These are phyloP conservation scores for Pitta sordida DNA, from an alignment of 2,113 vertebrate species.

Conservation along the genomic window DNA sequence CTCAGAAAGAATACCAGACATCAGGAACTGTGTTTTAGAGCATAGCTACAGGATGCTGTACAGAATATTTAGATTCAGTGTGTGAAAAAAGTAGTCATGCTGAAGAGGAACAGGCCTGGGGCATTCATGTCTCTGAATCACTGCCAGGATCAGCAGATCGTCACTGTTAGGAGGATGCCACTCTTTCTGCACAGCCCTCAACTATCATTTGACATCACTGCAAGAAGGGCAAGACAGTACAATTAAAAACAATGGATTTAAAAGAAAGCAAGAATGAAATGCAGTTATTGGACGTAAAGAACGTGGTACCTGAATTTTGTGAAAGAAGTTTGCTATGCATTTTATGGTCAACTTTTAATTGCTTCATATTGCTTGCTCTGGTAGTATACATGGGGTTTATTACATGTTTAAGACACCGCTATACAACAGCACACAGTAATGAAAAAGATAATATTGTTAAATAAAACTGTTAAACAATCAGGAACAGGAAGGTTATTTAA, in stretches of 20 bases:
- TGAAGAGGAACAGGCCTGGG: slow-evolving; percentile 63
- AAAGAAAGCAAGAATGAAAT: background rate
- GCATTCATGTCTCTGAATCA: slow-evolving; percentile 68
- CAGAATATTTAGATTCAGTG: slow-evolving; percentile 54
- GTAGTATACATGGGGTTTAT: background rate
- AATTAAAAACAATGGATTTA: slow-evolving; percentile 63
- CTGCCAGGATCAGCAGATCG: slow-evolving; percentile 59
- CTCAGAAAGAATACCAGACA: slow-evolving; percentile 21
- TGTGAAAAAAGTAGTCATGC: slow-evolving; percentile 19
- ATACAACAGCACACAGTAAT: background rate
- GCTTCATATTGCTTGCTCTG: background rate
- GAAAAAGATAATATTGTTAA: background rate
- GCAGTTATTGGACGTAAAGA: background rate
- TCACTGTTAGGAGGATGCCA: slow-evolving; percentile 48
- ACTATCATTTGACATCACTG: slow-evolving; percentile 61
- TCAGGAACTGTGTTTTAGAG: slow-evolving; percentile 15
- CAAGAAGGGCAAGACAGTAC: slow-evolving; percentile 40
- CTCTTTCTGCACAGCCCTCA: slow-evolving; percentile 61
- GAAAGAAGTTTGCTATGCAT: background rate
- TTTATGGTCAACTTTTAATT: background rate
- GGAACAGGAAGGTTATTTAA: background rate
- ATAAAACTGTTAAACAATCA: background rate
- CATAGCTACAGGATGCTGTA: slow-evolving; percentile 34
- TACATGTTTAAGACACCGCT: background rate
- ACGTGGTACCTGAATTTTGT: background rate